Base-by-base conservation (phyloP, 2,888 invertebrate species). In the Scrobipalpa atriplicella region DNA sequence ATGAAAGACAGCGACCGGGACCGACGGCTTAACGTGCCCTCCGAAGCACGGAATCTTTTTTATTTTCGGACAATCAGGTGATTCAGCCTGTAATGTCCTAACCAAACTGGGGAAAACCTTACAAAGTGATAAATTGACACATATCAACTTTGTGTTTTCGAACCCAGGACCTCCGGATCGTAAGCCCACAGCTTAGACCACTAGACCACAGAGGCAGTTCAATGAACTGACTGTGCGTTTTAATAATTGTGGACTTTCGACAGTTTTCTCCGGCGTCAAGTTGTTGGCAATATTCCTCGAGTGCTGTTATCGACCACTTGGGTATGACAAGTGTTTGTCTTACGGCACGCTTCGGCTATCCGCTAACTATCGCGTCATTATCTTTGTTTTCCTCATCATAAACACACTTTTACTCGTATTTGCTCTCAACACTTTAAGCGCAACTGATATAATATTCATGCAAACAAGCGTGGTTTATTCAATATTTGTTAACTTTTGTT, bases 301-400 rank as follows among this genome's bases (percentile, higher is more conserved):
- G 67, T 29, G 41, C n/a, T 41, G 18, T 41, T 29, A 21, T 47
- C 47, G 19, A 5, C 54, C 43, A 72, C 75, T 76, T 71, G 70
- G 74, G 62, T 43, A 11, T 65, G 65, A 56, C 64, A 64, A 68
- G 73, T 74, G 69, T 80, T 78, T 75, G 64, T 71, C 68, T 73
- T 71, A 77, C 72, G 73, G 72, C 72, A 47, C 65, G 71, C 73
- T 71, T 47, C 58, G 58, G 16, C 58, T 29, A 58, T 58, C 58
- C 16, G 58, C 38, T 58, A 58, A 58, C 58, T 58, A 58, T 58
- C 36, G n/a, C n/a, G 36, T 2, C 58, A 58, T 58, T 38, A 58
- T 58, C 58, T 58, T n/a, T 58, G 38, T 58, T 58, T 54, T 19
- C 19, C 54, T 54, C 21, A 16, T 21, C 54, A 19, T 54, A 54